Percentiles rank a stretch among this genome's conserved stretches.
phyloP scores from a whole-genome alignment of 2,113 vertebrate species.

The Orientallactaga bullata region DNA sequence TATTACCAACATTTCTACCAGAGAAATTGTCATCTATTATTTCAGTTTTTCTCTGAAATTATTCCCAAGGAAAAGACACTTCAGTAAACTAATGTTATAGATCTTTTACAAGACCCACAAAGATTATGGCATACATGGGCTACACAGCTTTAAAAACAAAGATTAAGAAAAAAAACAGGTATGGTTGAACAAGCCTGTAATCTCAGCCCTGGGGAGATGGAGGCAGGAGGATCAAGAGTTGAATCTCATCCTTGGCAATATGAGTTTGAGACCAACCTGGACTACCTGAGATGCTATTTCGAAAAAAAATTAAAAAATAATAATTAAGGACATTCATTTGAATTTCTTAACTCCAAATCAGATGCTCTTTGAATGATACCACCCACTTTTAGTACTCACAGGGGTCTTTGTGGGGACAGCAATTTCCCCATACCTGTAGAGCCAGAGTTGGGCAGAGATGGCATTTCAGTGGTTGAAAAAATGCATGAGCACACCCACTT shows the following conservation, averaged over 20 bases:
- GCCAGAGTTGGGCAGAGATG: not conserved
- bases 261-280: too few species aligned
- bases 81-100: not conserved
- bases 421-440: not conserved
- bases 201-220: too few species aligned
- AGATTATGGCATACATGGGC: not conserved
- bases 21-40: not conserved
- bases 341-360: not conserved
- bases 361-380: not conserved
- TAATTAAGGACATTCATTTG: not conserved
- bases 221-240: too few species aligned
- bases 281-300: too few species aligned
- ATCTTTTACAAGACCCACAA: not conserved
- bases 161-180: too few species aligned
- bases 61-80: not conserved
- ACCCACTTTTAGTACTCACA: not conserved
- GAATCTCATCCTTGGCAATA: too few species aligned
- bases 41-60: not conserved
- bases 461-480: not conserved
- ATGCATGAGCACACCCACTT: not conserved
- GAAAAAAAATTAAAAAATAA: not conserved
- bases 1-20: not conserved
- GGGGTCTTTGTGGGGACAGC: not conserved
- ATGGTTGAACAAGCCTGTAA: too few species aligned
- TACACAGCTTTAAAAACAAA: not conserved